These are phyloP conservation scores for Scalopus aquaticus DNA, from an alignment of 2,113 vertebrate species.

Conservation along the genomic window DNA sequence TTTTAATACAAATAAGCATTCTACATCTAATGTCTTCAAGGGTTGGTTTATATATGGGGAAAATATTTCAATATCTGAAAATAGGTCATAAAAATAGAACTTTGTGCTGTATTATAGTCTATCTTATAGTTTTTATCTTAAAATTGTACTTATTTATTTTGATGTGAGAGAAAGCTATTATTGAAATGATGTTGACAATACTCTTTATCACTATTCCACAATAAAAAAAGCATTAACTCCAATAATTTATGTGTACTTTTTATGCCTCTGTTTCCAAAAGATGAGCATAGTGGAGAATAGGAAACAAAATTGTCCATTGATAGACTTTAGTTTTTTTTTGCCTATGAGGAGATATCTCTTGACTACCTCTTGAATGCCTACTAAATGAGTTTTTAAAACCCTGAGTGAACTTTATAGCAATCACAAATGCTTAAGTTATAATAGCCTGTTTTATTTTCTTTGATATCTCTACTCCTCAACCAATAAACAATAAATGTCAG, in stretches of 20 bases:
- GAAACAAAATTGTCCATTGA: constrained; percentile 21
- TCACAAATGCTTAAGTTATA: constrained; percentile 27
- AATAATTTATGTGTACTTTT: neutral
- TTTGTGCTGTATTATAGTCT: neutral
- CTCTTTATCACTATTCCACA: neutral
- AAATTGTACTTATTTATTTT: constrained; percentile 39
- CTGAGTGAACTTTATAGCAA: constrained; percentile 41
- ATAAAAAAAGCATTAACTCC: neutral
- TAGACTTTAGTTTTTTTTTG: neutral
- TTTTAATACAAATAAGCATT: neutral
- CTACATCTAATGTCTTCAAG: neutral
- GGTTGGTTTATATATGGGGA: neutral
- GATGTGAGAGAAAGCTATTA: constrained; percentile 4
- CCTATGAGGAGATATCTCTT: neutral
- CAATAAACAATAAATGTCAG: neutral
- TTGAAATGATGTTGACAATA: constrained; percentile 46
- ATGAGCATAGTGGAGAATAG: neutral
- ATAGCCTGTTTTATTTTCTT: constrained; percentile 21
- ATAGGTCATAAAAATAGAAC: constrained; percentile 17
- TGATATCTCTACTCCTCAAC: neutral
- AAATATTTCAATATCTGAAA: constrained; percentile 44
- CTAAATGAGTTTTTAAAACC: neutral
- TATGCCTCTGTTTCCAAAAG: constrained; percentile 42
- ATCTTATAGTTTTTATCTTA: neutral
- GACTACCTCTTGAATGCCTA: constrained; percentile 18